Evolutionary conservation across 2,888 invertebrate genomes (phyloP), one percentile per base, ranked within the genome.

Genomic region (Melinaea marsaeus): DNA sequence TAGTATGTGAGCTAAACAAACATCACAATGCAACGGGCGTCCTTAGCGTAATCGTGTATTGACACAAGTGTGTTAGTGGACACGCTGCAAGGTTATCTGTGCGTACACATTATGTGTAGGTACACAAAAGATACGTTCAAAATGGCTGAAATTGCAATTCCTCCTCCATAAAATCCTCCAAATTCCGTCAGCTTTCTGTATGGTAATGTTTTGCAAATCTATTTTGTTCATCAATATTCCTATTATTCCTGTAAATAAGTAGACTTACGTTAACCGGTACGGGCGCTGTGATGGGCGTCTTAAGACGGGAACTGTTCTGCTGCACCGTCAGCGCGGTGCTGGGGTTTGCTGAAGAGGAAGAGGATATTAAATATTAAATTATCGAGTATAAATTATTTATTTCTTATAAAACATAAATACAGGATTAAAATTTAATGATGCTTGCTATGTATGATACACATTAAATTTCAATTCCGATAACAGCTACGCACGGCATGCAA

Each of bases 241-340:
- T 5, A 32, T 51, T 7, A 7, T 51, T 32, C 32, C 0, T 0
- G 11, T 57, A 13, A 57, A 37, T 13, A 13, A 9, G 32, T 32
- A 4, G 77, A 93, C 95, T 95, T 88, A 97, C 97, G 88, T 97
- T 96, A 71, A 97, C 97, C 55, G 97, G 97, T 73, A 95, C 94
- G 0, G 97, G 97, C 56, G 95, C 95, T 32, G 96, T 97, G 77
- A 97, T 96, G 59, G 95, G 93, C 0, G 87, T 88, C 73, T 88
- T 90, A 60, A 85, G 84, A 55, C 90, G 79, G 5, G 89, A 85
- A 1, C 83, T 75, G 73, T 87, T 86, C 78, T 90, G 90, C 61
- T 90, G 90, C 1, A 91, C 88, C 13, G 86, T 89, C 60, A 91
- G 77, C 58, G 87, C 84, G 32, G 89, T 86, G 75, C 91, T 84